phyloP scores from a whole-genome alignment of 2,797 vertebrate species.

The Falco rusticolus region DNA sequence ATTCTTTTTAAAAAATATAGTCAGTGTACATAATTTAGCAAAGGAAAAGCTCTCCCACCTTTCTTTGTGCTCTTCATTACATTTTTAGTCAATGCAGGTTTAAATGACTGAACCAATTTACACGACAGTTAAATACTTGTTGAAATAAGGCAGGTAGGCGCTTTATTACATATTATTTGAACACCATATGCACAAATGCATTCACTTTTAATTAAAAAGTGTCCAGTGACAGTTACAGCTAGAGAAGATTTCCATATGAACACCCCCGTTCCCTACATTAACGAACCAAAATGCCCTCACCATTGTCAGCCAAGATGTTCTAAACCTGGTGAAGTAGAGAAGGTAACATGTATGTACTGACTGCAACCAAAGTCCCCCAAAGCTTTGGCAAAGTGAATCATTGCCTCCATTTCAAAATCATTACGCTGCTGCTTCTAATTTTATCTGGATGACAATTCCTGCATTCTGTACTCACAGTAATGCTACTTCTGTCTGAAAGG shows the following conservation, averaged over 20 bases:
- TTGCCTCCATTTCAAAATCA: slow-evolving; percentile 44
- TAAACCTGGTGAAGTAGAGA: background rate
- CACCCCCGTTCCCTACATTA: background rate
- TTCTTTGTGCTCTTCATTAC: background rate
- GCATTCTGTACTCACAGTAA: slow-evolving; percentile 28
- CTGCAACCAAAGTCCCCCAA: background rate
- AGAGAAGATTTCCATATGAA: background rate
- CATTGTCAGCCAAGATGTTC: background rate
- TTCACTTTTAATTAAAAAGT: background rate
- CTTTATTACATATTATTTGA: background rate
- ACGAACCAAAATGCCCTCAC: background rate
- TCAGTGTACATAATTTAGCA: background rate
- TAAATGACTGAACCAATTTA: background rate
- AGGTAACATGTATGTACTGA: background rate
- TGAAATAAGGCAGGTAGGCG: background rate
- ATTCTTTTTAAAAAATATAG: background rate
- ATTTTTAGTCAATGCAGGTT: background rate
- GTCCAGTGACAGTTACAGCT: background rate
- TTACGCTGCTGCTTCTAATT: slow-evolving; percentile 52
- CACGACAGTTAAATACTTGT: background rate
- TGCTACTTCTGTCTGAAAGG: slow-evolving; percentile 22
- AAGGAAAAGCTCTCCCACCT: background rate
- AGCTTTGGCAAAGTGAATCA: slow-evolving; percentile 16
- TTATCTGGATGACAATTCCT: slow-evolving; percentile 20
- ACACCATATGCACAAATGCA: background rate